phyloP scores from a whole-genome alignment of 2,888 invertebrate genomes.

The Masnerella sp. region DNA sequence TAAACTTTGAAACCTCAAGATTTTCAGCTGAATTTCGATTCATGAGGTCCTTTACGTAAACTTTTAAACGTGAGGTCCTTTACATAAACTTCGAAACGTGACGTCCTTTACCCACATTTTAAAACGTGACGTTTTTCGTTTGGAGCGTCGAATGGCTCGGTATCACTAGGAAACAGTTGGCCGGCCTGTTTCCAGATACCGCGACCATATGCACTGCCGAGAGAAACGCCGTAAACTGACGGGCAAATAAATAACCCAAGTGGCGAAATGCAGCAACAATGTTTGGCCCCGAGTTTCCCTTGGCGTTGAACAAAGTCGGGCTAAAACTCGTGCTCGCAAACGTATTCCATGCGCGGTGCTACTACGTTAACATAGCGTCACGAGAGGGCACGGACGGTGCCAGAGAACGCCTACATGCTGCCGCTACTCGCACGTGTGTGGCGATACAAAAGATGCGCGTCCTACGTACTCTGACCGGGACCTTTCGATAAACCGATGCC shows the following conservation, averaged over 20 bases:
- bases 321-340: slow-evolving; percentile 33
- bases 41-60: no score
- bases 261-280: slow-evolving; percentile 15
- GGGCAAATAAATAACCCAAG: slow-evolving; percentile 10
- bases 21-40: no score
- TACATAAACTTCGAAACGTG: no score
- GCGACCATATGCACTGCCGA: no score
- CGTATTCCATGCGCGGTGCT: slow-evolving; percentile 73
- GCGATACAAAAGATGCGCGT: slow-evolving; percentile 42
- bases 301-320: background rate
- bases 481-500: slow-evolving; percentile 61
- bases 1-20: no score
- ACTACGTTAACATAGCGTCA: slow-evolving; percentile 74
- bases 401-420: slow-evolving; percentile 61
- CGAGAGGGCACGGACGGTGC: slow-evolving; percentile 62
- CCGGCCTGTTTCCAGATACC: no score
- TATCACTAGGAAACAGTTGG: background rate
- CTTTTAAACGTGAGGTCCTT: no score
- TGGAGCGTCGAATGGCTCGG: no score
- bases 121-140: no score
- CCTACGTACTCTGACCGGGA: slow-evolving; percentile 41
- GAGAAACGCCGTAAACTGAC: background rate
- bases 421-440: slow-evolving; percentile 46
- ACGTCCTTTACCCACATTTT: no score
- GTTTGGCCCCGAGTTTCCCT: background rate